A percentile compares a stretch with the other conserved stretches of the same genome.
phyloP scores from a whole-genome alignment of 2,888 invertebrate genomes.

The Drosophila vallismaia region DNA sequence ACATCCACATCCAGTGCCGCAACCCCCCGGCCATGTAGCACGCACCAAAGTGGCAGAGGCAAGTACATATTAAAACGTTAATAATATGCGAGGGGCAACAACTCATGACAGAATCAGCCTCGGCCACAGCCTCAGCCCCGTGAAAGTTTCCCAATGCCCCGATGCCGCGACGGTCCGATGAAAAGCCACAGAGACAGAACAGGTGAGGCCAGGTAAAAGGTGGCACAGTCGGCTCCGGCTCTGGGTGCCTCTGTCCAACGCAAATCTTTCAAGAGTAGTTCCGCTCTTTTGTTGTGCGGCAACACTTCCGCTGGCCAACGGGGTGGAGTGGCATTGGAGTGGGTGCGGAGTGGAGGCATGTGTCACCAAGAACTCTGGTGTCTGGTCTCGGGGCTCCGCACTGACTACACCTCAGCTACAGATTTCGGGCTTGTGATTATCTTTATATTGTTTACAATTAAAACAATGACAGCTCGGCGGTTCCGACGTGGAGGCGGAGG shows the following conservation, averaged over 20 bases:
- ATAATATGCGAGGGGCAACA: slow-evolving; percentile 68
- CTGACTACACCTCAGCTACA: slow-evolving; percentile 35
- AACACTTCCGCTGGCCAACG: slow-evolving; percentile 41
- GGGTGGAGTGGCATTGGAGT: slow-evolving; percentile 1
- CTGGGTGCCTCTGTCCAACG: slow-evolving; percentile 45
- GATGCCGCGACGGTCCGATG: slow-evolving; percentile 36
- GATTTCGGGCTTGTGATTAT: slow-evolving; percentile 47
- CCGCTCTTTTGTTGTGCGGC: slow-evolving; percentile 81
- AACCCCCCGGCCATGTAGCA: slow-evolving; percentile 58
- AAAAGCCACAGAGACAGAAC: slow-evolving; percentile 52
- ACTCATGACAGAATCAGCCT: slow-evolving; percentile 42
- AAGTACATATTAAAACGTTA: slow-evolving; percentile 68
- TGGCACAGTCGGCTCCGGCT: slow-evolving; percentile 22
- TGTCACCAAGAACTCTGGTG: slow-evolving; percentile 52
- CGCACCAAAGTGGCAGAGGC: slow-evolving; percentile 61
- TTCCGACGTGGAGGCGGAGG: slow-evolving; percentile 23
- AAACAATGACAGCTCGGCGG: slow-evolving; percentile 38
- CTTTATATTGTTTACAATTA: slow-evolving; percentile 57
- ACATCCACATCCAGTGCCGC: slow-evolving; percentile 14
- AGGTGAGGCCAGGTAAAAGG: slow-evolving; percentile 56
- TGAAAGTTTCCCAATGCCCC: slow-evolving; percentile 22
- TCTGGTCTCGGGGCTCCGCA: slow-evolving; percentile 15
- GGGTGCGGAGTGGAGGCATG: slow-evolving; percentile 15
- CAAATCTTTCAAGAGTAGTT: slow-evolving; percentile 84
- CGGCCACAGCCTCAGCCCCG: slow-evolving; percentile 40